Conservation (phyloP, 2,113 vertebrate species). For the Archocentrus centrarchus region DNA sequence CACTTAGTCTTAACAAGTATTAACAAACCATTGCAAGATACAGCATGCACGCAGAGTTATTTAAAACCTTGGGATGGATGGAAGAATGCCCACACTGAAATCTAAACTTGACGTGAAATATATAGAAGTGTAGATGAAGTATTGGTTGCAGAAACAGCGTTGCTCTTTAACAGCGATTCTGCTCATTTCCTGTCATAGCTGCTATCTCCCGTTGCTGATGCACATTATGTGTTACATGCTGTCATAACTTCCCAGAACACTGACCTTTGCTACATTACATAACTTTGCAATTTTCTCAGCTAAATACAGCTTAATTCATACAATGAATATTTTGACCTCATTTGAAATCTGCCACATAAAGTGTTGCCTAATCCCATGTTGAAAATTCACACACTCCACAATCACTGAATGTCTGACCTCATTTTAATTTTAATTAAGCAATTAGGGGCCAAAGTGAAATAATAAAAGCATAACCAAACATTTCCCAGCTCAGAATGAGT, state of each 20-base stretch:
- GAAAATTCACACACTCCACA: background rate
- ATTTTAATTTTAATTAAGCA: background rate
- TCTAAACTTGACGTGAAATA: background rate
- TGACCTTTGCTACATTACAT: conserved; percentile 34
- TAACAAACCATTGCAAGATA: background rate
- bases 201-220: background rate
- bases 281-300: conserved; percentile 18
- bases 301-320: conserved; percentile 6
- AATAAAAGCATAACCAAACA: background rate
- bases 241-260: conserved; percentile 36
- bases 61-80: background rate
- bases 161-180: background rate
- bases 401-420: background rate
- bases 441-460: background rate
- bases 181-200: background rate
- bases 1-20: background rate
- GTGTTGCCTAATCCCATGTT: background rate
- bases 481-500: background rate
- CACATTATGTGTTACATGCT: background rate
- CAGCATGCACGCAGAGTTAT: background rate
- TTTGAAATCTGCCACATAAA: background rate
- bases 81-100: background rate
- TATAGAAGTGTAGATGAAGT: too few relatives aligned
- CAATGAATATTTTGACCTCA: background rate
- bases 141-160: too few relatives aligned